Conservation (phyloP, 2,888 invertebrate species). For the Zelleria hepariella region DNA sequence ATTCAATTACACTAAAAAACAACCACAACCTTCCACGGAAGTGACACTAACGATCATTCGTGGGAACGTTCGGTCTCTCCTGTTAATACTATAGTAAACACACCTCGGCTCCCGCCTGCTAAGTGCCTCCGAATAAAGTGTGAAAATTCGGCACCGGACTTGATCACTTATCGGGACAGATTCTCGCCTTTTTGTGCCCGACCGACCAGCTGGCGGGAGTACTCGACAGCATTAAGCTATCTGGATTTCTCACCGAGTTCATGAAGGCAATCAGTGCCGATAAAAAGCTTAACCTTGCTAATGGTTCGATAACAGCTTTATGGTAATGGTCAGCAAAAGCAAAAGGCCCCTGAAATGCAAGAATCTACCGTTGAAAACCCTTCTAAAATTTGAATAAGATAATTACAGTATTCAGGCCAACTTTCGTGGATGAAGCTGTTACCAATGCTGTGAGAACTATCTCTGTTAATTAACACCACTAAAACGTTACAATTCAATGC, state of each 20-base stretch:
- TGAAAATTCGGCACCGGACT: not conserved
- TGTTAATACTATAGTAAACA: constrained; percentile 21
- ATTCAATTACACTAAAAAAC: constrained; percentile 1
- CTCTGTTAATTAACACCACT: not conserved
- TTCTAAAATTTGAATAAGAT: not conserved
- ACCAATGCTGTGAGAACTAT: not conserved
- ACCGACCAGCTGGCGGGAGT: not conserved
- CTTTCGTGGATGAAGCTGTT: not conserved
- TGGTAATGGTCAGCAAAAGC: not conserved
- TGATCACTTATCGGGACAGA: not conserved
- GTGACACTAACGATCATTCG: constrained; percentile 37
- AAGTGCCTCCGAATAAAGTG: constrained; percentile 10
- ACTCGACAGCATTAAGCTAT: not conserved
- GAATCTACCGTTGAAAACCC: not conserved
- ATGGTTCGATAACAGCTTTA: not conserved
- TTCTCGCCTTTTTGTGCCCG: not conserved
- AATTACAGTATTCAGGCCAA: not conserved
- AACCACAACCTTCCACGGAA: constrained; percentile 28
- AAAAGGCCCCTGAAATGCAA: not conserved
- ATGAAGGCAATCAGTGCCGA: not conserved
- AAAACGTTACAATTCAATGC: not conserved
- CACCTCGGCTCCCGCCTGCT: constrained; percentile 24
- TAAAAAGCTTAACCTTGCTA: not conserved
- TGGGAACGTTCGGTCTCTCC: constrained; percentile 35
- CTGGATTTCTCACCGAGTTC: not conserved